A percentile compares a stretch with the other conserved stretches of the same genome.
Evolutionary conservation across 37 sponge, comb jelly and placozoan species (phyloP).

Genomic region (Amphimedon queenslandica): DNA sequence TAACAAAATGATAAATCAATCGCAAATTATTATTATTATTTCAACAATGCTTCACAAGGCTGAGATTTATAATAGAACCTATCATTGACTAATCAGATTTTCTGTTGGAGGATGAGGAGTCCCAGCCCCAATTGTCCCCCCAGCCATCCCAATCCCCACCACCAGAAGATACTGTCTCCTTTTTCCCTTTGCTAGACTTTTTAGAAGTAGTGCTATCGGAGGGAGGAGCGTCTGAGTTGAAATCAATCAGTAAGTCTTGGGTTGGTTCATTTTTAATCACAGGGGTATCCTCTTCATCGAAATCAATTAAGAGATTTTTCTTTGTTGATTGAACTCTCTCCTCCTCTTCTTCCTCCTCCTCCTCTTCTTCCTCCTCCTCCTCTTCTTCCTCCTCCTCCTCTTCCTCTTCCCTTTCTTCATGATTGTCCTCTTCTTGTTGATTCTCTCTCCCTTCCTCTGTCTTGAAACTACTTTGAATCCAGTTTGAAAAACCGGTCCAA

Average conservation of each 20-base stretch:
- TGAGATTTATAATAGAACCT: no score
- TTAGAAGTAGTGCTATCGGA: neutral
- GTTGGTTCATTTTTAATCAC: no score
- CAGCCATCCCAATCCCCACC: slow-evolving; percentile 11
- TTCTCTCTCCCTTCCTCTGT: neutral
- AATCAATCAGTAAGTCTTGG: no score
- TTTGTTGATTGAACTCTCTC: neutral
- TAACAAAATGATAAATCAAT: no score
- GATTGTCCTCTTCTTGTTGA: neutral
- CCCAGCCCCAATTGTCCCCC: slow-evolving; percentile 11
- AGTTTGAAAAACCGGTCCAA: neutral
- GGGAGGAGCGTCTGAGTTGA: no score
- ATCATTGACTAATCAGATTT: no score
- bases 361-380: neutral
- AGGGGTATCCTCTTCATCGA: neutral
- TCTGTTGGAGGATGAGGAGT: no score
- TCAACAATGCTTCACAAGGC: no score
- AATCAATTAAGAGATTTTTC: neutral
- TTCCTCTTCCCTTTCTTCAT: slow-evolving; percentile 4
- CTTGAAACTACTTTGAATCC: neutral
- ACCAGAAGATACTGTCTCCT: neutral
- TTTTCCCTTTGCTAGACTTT: neutral
- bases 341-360: neutral
- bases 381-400: slow-evolving; percentile 1
- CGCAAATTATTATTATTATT: no score